Percentiles rank a stretch among this genome's conserved stretches.
Evolutionary conservation across 37 sponge, comb jelly and placozoan genomes (phyloP).

Genomic region (Mnemiopsis leidyi): DNA sequence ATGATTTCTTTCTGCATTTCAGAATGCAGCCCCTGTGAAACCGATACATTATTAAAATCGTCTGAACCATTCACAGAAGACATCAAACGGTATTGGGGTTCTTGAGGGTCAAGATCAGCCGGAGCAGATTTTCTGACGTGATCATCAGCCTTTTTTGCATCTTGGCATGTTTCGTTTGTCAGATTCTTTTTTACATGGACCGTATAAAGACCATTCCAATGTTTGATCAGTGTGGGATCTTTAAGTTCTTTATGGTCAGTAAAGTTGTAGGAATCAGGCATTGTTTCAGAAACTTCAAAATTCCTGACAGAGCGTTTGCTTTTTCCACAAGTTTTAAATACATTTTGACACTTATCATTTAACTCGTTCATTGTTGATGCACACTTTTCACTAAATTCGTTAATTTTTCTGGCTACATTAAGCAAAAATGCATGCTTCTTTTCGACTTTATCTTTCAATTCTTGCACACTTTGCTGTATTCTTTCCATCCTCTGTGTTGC

Average conservation of each 20-base stretch:
- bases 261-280: not conserved
- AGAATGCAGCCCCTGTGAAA: not conserved
- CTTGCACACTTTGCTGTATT: not conserved
- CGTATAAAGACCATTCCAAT: too few species aligned
- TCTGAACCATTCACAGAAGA: not conserved
- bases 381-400: conserved; percentile 2
- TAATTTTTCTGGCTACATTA: not conserved
- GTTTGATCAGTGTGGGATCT: not conserved
- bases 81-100: not conserved
- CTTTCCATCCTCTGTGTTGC: not conserved
- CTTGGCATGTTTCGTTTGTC: not conserved
- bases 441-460: not conserved
- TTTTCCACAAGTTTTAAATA: not conserved
- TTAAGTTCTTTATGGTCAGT: not conserved
- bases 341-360: not conserved
- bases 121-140: not conserved
- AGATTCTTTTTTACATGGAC: too few species aligned
- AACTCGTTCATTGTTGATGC: not conserved
- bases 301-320: not conserved
- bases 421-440: not conserved
- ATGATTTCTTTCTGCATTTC: not conserved
- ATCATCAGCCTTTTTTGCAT: not conserved
- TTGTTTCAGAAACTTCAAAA: not conserved
- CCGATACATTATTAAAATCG: not conserved
- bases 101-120: not conserved